phyloP scores from a whole-genome alignment of 2,888 invertebrate genomes.

The Agapostemon virescens region DNA sequence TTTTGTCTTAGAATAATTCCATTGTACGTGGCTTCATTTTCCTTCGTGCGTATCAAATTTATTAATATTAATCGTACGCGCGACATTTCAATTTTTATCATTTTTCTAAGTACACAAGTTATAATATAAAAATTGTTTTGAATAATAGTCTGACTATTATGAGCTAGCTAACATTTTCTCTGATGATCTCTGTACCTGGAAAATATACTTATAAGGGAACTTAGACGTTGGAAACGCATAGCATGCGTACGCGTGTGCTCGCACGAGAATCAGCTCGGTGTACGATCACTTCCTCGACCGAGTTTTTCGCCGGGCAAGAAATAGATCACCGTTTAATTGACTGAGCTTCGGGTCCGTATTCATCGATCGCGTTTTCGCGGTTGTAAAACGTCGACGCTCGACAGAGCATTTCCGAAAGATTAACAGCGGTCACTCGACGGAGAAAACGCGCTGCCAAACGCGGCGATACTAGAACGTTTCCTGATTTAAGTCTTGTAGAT shows the following conservation, averaged over 20 bases:
- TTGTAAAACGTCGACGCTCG: slow-evolving; percentile 47
- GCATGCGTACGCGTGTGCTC: background rate
- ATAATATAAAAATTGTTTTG: no score
- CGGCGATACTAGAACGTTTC: background rate
- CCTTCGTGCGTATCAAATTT: no score
- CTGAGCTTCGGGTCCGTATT: slow-evolving; percentile 35
- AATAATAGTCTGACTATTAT: no score
- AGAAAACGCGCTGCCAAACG: slow-evolving; percentile 28
- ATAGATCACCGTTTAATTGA: slow-evolving; percentile 65
- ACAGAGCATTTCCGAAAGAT: slow-evolving; percentile 54
- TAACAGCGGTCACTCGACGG: slow-evolving; percentile 34
- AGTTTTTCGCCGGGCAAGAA: slow-evolving; percentile 53
- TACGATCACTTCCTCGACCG: slow-evolving; percentile 32
- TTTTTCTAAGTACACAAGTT: no score
- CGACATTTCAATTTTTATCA: no score
- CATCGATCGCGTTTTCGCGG: slow-evolving; percentile 49
- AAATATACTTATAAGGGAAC: slow-evolving; percentile 29
- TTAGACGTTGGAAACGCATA: background rate
- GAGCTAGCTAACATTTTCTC: no score
- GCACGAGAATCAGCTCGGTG: slow-evolving; percentile 20
- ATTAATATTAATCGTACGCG: no score
- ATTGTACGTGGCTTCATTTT: no score
- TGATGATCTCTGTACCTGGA: no score
- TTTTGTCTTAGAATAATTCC: no score
- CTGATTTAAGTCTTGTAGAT: slow-evolving; percentile 6